Evolutionary conservation across 92 coral and sea anemone genomes (phyloP).

Genomic region (Parazoanthus atlanticus): DNA sequence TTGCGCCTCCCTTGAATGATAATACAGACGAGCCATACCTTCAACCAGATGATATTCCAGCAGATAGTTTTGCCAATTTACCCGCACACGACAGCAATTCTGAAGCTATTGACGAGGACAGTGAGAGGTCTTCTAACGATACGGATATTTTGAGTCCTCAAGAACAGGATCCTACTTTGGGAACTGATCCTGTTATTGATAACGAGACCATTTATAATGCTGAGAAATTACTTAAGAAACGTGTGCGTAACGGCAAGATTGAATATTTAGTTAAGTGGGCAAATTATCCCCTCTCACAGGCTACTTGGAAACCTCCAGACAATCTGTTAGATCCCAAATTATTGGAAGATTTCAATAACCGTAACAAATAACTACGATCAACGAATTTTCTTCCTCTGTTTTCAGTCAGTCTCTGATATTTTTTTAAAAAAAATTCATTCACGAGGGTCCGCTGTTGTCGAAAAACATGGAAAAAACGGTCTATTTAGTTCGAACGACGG

Average conservation of each 20-base stretch:
- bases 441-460: no score
- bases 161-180: no score
- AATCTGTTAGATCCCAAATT: not conserved
- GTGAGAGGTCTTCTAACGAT: no score
- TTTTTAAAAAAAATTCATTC: no score
- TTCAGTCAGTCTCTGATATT: no score
- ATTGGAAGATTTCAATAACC: not conserved
- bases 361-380: not conserved
- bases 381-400: no score
- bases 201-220: no score
- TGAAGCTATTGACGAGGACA: not conserved
- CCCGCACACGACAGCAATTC: not conserved
- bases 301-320: conserved; percentile 37
- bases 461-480: no score
- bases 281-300: conserved; percentile 7
- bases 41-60: conserved; percentile 5
- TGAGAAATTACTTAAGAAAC: conserved; percentile 7
- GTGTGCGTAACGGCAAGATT: conserved; percentile 2
- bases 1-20: no score
- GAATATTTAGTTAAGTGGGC: conserved; percentile 42
- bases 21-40: no score
- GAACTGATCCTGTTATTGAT: conserved; percentile 21
- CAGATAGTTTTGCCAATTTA: conserved; percentile 32
- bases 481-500: no score
- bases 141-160: not conserved